Evolutionary conservation across 2,113 vertebrate genomes (phyloP), one percentile per base, ranked within the genome.

Genomic region (Nannobrachium achirus): DNA sequence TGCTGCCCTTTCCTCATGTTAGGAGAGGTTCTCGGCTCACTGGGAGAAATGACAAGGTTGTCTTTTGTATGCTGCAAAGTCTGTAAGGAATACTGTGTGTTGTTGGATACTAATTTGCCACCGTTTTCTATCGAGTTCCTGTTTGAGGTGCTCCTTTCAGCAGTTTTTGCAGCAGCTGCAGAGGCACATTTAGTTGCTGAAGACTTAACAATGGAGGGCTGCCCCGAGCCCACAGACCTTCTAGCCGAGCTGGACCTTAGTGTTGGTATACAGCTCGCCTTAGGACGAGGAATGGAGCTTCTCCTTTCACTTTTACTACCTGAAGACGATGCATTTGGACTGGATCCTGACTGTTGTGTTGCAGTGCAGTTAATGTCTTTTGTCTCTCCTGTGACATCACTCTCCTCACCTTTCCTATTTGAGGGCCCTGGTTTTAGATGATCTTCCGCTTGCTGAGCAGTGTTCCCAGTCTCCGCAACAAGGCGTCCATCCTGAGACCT

Each of bases 211-310:
- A 70, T 33, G 45, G 76, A 72, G 10, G 80, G 41, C 13, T 72
- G 79, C 9, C 74, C 74, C 2, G 82, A 77, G 42, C 73, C 75
- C 38, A 64, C 46, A 20, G 78, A 80, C 49, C 64, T 78, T 41
- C 80, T 81, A n/a, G 61, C 16, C 40, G 77, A 65, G 55, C 69
- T 59, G 16, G 75, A 20, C 18, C 75, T 78, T 0, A 63, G 19
- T 15, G 44, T 66, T 8, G 77, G 66, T 16, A 62, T 16, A 8
- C 71, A 44, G 52, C 66, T 67, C 1, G 48, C 52, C n/a, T 76
- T 84, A 1, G 73, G 83, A 39, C 51, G 71, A 60, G 88, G 86
- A 68, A 90, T 79, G 1, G 69, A 71, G 67, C 83, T 91, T 56
- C 73, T 86, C 33, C 71, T 85, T 7, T 76, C 71, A 0, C 10